Evolutionary conservation across 2,113 vertebrate genomes (phyloP).

Genomic region (Hippotragus niger): DNA sequence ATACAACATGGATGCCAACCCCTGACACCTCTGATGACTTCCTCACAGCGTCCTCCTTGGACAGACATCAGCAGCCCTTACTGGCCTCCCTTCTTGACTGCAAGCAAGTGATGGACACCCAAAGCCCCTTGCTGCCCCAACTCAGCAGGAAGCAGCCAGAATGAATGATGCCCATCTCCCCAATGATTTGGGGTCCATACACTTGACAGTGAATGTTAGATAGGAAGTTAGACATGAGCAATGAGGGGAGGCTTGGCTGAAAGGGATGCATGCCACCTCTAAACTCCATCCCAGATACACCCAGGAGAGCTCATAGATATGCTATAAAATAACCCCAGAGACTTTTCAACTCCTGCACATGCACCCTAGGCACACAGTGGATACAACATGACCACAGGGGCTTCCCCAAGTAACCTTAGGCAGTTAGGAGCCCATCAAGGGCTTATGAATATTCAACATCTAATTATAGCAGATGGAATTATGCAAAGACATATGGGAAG

Average conservation of each 20-base stretch:
- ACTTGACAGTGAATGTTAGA: background rate
- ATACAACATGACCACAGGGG: background rate
- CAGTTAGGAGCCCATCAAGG: background rate
- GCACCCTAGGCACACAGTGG: background rate
- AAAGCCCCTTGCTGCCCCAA: background rate
- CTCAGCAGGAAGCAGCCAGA: background rate
- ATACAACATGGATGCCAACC: background rate
- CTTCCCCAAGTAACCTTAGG: background rate
- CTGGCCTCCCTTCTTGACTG: accelerated
- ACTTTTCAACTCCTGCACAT: background rate
- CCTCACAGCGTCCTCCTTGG: background rate
- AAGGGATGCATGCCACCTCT: background rate
- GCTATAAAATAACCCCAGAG: background rate
- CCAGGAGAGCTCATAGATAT: background rate
- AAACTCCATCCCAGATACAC: background rate
- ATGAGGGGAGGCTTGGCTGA: background rate
- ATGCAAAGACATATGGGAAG: background rate
- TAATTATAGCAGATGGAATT: background rate
- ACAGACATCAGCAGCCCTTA: background rate
- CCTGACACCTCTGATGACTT: background rate
- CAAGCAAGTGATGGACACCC: background rate
- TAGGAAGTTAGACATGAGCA: background rate
- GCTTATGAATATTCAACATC: background rate
- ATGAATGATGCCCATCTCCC: background rate
- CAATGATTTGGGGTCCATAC: background rate